Percentiles rank a stretch among this genome's conserved stretches.
Conservation (phyloP, 2,888 invertebrate species). For the Aproaerema taeniolella region DNA sequence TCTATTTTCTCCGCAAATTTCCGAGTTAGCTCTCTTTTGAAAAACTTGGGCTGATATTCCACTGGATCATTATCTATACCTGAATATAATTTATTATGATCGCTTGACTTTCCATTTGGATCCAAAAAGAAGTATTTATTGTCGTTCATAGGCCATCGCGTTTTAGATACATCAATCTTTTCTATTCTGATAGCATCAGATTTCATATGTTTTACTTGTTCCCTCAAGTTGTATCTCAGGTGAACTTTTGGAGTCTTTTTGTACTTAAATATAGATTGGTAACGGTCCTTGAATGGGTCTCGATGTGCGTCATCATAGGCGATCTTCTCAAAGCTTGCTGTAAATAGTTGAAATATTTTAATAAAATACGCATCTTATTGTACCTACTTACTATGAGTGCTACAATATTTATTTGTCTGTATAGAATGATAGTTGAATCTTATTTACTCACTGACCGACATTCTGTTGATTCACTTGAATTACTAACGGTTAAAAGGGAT, state of each 20-base stretch:
- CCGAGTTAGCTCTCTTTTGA: conserved; percentile 43
- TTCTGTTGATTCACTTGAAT: too few relatives aligned
- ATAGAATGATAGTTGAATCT: too few relatives aligned
- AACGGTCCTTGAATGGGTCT: conserved; percentile 48
- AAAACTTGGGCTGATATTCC: conserved; percentile 33
- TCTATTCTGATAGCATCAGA: conserved; percentile 36
- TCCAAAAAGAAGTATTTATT: conserved; percentile 19
- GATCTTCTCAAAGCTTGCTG: not conserved
- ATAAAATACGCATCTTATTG: too few relatives aligned
- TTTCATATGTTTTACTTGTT: conserved; percentile 52
- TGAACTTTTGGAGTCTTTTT: conserved; percentile 49
- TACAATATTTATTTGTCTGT: not conserved
- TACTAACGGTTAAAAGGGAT: too few relatives aligned
- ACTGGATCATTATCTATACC: conserved; percentile 10
- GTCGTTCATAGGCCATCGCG: conserved; percentile 49
- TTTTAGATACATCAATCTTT: conserved; percentile 39
- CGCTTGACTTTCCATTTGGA: conserved; percentile 11
- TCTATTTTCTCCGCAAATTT: conserved; percentile 26
- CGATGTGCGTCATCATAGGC: conserved; percentile 24
- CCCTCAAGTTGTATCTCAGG: conserved; percentile 51
- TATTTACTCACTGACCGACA: too few relatives aligned
- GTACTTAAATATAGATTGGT: conserved; percentile 42
- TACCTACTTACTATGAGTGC: not conserved
- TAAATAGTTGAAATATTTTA: too few relatives aligned
- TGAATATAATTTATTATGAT: not conserved